Base-by-base conservation (phyloP, 2,113 vertebrate species). In the Pachycephala philippinensis region DNA sequence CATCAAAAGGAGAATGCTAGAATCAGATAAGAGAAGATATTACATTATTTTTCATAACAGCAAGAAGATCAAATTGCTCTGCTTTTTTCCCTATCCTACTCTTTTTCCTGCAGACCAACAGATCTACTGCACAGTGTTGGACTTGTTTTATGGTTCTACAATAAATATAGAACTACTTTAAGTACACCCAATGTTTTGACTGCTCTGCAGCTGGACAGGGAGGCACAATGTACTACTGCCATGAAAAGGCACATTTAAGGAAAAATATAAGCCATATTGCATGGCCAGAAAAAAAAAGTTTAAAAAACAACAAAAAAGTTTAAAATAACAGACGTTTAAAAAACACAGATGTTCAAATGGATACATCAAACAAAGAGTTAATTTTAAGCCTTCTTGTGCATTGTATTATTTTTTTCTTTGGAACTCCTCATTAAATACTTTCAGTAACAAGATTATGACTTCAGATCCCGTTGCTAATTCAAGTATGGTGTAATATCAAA, bases 1-100 rank as follows among this genome's bases (percentile, higher is more conserved):
- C 99, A 95, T 99, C 99, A 60, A 97, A 99, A 13, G 99, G 99
- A 11, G 99, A 92, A 91, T 99, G 99, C 99, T 99, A 93, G 52
- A 98, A 98, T 44, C 47, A 95, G 26, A 71, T 15, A 66, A 97
- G 28, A 95, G 22, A 95, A 85, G 35, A 64, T 9, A 92, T 8
- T 39, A 64, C 9, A 20, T 89, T 72, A 68, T 42, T 68, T 45
- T 77, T 17, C 35, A 9, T 40, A 68, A 53, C 10, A 81, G 33
- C 70, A 86, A 84, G 17, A 47, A 42, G 14, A 89, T 40, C n/a
- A 39, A 71, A 27, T 40, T 59, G 37, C 10, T 63, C 45, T 61
- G 40, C 2, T 61, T 90, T 52, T 44, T 63, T 18, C 52, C 52
- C 63, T 85, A 68, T 24, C 30, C 39, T 3, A 5, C n/a, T 44